phyloP scores from a whole-genome alignment of 1,140 invertebrate species.

The Archivesica marissinica region DNA sequence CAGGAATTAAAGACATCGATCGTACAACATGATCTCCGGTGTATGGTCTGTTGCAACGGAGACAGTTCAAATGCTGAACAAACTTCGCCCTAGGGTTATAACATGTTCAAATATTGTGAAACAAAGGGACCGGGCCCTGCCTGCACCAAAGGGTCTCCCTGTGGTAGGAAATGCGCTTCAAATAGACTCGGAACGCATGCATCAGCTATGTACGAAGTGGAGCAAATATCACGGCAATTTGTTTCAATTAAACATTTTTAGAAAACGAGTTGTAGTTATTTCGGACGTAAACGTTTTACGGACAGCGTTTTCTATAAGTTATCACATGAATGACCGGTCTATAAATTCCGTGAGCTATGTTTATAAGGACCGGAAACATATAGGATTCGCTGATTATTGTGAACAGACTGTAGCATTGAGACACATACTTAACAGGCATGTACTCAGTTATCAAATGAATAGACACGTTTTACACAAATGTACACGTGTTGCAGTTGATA shows the following conservation, averaged over 20 bases:
- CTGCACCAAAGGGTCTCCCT: slow-evolving; percentile 21
- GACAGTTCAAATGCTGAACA: neutral
- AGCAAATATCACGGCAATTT: slow-evolving; percentile 39
- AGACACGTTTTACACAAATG: neutral
- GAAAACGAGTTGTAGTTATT: slow-evolving; percentile 20
- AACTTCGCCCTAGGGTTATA: neutral
- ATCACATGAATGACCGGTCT: slow-evolving; percentile 37
- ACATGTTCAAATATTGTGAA: too few relatives aligned
- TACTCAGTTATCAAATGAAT: neutral
- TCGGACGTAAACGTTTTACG: neutral
- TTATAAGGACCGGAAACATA: slow-evolving; percentile 11
- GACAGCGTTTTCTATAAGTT: slow-evolving; percentile 2
- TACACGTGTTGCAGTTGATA: neutral
- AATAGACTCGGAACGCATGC: neutral
- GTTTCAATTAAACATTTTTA: neutral
- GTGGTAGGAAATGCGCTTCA: slow-evolving; percentile 11
- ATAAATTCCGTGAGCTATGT: slow-evolving; percentile 17
- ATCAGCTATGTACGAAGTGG: slow-evolving; percentile 30
- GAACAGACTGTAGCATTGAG: slow-evolving; percentile 9
- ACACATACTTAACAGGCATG: neutral
- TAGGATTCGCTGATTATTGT: slow-evolving; percentile 27
- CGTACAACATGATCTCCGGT: neutral
- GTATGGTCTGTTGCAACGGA: neutral
- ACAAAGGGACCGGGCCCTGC: neutral
- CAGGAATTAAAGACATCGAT: neutral